Percentiles rank a stretch among this genome's conserved stretches.
Evolutionary conservation across 2,888 invertebrate species (phyloP).

Genomic region (Spodoptera picta): DNA sequence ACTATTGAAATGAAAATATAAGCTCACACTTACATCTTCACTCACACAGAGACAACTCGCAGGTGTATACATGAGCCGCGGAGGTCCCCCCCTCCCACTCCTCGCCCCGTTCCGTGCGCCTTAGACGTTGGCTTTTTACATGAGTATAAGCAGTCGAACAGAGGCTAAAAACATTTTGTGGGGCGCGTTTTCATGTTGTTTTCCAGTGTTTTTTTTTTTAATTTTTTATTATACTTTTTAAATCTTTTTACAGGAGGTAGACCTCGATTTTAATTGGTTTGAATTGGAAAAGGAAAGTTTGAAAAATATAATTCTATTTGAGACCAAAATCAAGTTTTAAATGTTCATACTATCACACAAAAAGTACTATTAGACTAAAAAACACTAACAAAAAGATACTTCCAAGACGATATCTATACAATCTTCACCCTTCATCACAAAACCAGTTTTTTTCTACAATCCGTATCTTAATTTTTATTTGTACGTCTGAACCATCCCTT

Average conservation of each 20-base stretch:
- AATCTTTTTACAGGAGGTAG: no score
- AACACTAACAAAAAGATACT: constrained; percentile 35
- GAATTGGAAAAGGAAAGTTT: no score
- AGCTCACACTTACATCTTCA: constrained; percentile 69
- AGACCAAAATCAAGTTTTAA: neutral
- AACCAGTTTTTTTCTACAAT: constrained; percentile 60
- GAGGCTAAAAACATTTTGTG: constrained; percentile 71
- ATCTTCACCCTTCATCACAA: constrained; percentile 24
- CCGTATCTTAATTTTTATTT: constrained; percentile 59
- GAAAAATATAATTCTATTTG: no score
- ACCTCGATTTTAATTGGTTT: no score
- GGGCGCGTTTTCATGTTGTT: constrained; percentile 16
- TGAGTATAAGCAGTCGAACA: constrained; percentile 80
- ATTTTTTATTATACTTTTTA: no score
- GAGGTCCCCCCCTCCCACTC: constrained; percentile 59
- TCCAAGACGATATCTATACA: constrained; percentile 18
- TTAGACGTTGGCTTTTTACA: constrained; percentile 88
- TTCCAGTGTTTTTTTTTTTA: no score
- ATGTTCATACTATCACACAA: constrained; percentile 9
- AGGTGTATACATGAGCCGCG: constrained; percentile 77
- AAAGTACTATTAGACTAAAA: constrained; percentile 29
- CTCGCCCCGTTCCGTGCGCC: constrained; percentile 70
- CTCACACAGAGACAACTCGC: constrained; percentile 68
- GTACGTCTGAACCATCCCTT: constrained; percentile 62
- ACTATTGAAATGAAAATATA: constrained; percentile 88